These are phyloP conservation scores for Macroteleia sp. DNA, from an alignment of 2,888 invertebrate species.

Conservation along the genomic window DNA sequence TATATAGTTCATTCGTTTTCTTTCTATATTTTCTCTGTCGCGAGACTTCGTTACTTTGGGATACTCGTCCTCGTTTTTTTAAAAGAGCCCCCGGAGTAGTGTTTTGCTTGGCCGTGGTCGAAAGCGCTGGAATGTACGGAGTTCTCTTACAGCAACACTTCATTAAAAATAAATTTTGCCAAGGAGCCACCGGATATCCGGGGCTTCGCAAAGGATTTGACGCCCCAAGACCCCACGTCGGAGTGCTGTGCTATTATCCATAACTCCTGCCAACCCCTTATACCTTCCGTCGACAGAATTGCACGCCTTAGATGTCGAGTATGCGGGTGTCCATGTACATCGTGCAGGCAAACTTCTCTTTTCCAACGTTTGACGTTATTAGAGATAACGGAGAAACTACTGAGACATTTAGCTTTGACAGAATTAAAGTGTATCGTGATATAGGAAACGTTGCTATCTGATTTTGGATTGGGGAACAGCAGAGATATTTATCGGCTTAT, in stretches of 20 bases:
- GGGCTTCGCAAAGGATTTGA: slow-evolving; percentile 80
- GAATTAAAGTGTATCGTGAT: slow-evolving; percentile 17
- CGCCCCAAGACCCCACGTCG: slow-evolving; percentile 65
- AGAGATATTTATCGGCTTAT: slow-evolving; percentile 15
- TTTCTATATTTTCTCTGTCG: slow-evolving; percentile 18
- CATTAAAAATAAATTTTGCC: slow-evolving; percentile 85
- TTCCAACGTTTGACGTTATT: slow-evolving; percentile 32
- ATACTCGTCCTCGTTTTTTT: slow-evolving; percentile 45
- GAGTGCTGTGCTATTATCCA: slow-evolving; percentile 68
- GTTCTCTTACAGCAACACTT: slow-evolving; percentile 80
- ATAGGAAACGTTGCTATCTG: slow-evolving; percentile 29
- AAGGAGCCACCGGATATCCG: slow-evolving; percentile 59
- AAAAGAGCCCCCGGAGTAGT: slow-evolving; percentile 38
- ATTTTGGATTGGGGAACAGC: background rate
- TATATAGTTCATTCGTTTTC: slow-evolving; percentile 12
- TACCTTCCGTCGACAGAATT: slow-evolving; percentile 9
- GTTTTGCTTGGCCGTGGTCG: slow-evolving; percentile 22
- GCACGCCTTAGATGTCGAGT: background rate
- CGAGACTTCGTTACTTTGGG: slow-evolving; percentile 16
- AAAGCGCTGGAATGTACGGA: slow-evolving; percentile 31
- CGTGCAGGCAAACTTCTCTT: background rate
- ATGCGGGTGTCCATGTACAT: slow-evolving; percentile 20
- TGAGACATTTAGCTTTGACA: slow-evolving; percentile 23
- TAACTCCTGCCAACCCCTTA: slow-evolving; percentile 69
- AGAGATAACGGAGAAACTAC: slow-evolving; percentile 21